These are phyloP conservation scores for Eurois occulta DNA, from an alignment of 2,888 invertebrate genomes.

Conservation along the genomic window DNA sequence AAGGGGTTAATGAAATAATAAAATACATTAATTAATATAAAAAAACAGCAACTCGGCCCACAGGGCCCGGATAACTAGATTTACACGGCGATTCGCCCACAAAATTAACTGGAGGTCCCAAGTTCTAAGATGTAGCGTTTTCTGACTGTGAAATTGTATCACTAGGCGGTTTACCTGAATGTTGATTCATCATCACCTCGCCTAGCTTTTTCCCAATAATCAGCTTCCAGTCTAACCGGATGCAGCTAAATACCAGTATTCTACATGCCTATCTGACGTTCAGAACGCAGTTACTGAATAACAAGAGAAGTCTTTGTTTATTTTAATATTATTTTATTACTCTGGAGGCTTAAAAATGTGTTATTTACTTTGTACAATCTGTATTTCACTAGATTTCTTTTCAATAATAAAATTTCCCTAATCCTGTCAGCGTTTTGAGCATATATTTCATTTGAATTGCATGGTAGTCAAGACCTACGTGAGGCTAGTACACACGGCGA, in stretches of 20 bases:
- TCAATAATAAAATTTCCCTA: not conserved
- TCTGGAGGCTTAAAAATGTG: not conserved
- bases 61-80: conserved; percentile 72
- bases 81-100: conserved; percentile 74
- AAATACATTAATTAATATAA: conserved; percentile 74
- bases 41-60: conserved; percentile 70
- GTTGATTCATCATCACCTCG: not conserved
- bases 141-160: not conserved
- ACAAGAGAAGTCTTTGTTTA: not conserved
- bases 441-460: not conserved
- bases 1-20: conserved; percentile 75
- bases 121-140: conserved; percentile 34
- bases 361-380: not conserved
- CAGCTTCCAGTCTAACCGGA: too few relatives aligned
- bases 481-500: not conserved
- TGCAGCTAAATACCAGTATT: not conserved
- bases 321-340: too few relatives aligned
- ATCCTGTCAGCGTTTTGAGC: not conserved
- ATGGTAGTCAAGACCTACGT: not conserved
- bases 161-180: not conserved
- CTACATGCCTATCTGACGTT: not conserved
- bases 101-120: conserved; percentile 68
- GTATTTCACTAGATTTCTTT: not conserved
- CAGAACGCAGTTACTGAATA: not conserved
- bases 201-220: not conserved